Base-by-base conservation (phyloP, 1,140 invertebrate species). In the Diprion similis region DNA sequence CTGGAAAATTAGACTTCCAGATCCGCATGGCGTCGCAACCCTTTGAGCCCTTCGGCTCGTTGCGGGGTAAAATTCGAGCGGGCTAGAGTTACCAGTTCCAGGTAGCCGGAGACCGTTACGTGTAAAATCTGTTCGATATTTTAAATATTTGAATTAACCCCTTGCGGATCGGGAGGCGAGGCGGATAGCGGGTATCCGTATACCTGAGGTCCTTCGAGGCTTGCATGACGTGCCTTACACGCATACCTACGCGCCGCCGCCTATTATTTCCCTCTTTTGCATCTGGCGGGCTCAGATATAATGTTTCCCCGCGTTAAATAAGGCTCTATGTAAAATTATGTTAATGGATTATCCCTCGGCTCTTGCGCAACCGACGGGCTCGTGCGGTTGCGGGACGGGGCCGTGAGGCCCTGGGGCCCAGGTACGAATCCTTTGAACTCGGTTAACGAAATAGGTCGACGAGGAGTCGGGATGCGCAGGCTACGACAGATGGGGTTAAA, bases 101-200 rank as follows among this genome's bases (percentile, higher is more conserved):
- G 86, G 86, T 87, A 87, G 65, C 37, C 45, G 78, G 73, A 71
- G 71, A 74, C 80, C 83, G 85, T 88, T 86, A 81, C 82, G 84
- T 84, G 51, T 85, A 85, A 87, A 85, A 83, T 83, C 79, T 75
- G 77, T 70, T 75, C 77, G 78, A 86, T 80, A 81, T 82, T 84
- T 86, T 85, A 82, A 86, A 87, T 87, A 87, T 88, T 85, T 85
- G 86, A 88, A 87, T 87, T 85, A 87, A 86, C 76, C 86, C 87
- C 82, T 85, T 82, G 15, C 18, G 66, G n/a, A n/a, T n/a, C n/a
- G n/a, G n/a, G n/a, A n/a, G n/a, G n/a, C n/a, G n/a, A n/a, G n/a
- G n/a, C n/a, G n/a, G 10, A 13, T 19, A 18, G 10, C 37, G 37
- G 8, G 59, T 64, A 64, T 15, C 66, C 59, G 68, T 77, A 73